Evolutionary conservation across 2,113 vertebrate species (phyloP), one percentile per base, ranked within the genome.

Genomic region (Nothocercus julius): DNA sequence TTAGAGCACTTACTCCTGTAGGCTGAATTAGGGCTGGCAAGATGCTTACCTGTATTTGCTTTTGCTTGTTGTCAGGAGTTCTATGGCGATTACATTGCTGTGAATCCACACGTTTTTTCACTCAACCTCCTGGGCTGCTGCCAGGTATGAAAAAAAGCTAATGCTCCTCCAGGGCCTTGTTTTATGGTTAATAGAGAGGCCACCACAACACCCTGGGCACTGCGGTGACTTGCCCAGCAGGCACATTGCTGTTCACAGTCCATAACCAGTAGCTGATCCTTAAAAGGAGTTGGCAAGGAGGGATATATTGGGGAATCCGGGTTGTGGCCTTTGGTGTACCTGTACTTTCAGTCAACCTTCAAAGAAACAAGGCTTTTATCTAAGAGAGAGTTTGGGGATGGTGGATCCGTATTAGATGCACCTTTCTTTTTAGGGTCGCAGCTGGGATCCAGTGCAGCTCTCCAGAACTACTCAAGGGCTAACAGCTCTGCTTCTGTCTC

Each of bases 101-200:
- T 99, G 94, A 99, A 99, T 90, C 99, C 99, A n/a, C 99, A 99
- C 54, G 97, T 99, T 27, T 99, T 99, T 96, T 99, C 99, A 30
- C 98, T 99, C 82, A 99, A 99, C 97, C 98, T 99, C 76, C 95
- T 98, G 91, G 99, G 98, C 61, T 99, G 99, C 69, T 98, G 98
- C 87, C 98, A 99, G 98, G 99, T 99, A 97, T 79, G 97, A 24
- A 47, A 53, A 21, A 61, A 47, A 24, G 22, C 58, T n/a, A 2
- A 6, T 3, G 22, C 49, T 49, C 19, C 58, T n/a, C n/a, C n/a
- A 1, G 64, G 64, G 45, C 19, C 19, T 83, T 13, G 74, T 53
- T 74, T 73, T 69, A 22, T 36, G 80, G 30, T 68, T 77, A 30
- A 18, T 14, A 38, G 68, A 68, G 61, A 74, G 21, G 77, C 25